Conservation (phyloP, 2,113 vertebrate genomes). For the Odobenus rosmarus region DNA sequence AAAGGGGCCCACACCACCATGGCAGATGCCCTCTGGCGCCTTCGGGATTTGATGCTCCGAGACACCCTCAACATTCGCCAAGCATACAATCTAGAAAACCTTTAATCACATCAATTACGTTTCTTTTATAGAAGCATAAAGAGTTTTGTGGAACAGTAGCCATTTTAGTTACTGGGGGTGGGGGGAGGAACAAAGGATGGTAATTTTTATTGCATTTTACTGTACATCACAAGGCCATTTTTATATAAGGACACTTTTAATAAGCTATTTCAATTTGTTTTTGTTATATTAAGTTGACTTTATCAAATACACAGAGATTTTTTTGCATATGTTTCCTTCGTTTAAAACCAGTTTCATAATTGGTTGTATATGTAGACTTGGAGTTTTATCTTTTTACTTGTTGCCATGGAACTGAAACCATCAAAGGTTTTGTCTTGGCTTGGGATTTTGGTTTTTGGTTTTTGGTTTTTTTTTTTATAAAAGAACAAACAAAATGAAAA, state of each 20-base stretch:
- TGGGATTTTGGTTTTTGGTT: slow-evolving; percentile 67
- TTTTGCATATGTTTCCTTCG: slow-evolving; percentile 89
- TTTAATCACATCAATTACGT: slow-evolving; percentile 84
- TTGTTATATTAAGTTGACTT: slow-evolving; percentile 91
- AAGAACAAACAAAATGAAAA: slow-evolving; percentile 71
- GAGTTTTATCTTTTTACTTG: slow-evolving; percentile 87
- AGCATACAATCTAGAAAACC: slow-evolving; percentile 93
- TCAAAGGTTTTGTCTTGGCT: slow-evolving; percentile 79
- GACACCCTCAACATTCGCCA: slow-evolving; percentile 97
- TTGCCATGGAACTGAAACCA: slow-evolving; percentile 86
- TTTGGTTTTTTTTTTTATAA: slow-evolving; percentile 78
- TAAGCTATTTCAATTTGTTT: slow-evolving; percentile 90
- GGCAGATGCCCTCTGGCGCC: slow-evolving; percentile 97
- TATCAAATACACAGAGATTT: slow-evolving; percentile 88
- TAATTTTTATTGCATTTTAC: slow-evolving; percentile 91
- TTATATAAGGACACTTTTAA: slow-evolving; percentile 93
- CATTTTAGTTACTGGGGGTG: slow-evolving; percentile 86
- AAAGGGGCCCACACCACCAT: slow-evolving; percentile 99
- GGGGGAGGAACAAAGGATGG: slow-evolving; percentile 82
- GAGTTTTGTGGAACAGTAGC: slow-evolving; percentile 84
- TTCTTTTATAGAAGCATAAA: slow-evolving; percentile 82
- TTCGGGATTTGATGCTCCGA: slow-evolving; percentile 97
- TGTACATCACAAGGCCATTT: slow-evolving; percentile 91
- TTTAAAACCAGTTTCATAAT: slow-evolving; percentile 88
- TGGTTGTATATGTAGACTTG: slow-evolving; percentile 85